Base-by-base conservation (phyloP, 2,113 vertebrate species). In the Uropsilus gracilis region DNA sequence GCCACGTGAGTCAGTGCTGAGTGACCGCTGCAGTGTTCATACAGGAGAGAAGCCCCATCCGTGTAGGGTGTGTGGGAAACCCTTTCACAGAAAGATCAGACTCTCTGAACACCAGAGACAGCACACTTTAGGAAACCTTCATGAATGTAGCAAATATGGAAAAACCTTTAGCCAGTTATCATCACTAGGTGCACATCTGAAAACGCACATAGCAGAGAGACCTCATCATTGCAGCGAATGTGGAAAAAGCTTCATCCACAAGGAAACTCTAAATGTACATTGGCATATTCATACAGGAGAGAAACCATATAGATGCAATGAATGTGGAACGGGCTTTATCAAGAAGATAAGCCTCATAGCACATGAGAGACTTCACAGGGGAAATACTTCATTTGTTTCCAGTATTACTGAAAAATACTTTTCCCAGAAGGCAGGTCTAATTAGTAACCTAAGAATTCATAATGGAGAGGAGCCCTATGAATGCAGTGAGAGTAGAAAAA, bases 321-420 rank as follows among this genome's bases (percentile, higher is more conserved):
- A 96, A 28, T 97, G 97, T 95, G 96, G 96, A 12, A 97, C 96
- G 85, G 84, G 72, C 12, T 97, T 97, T 50, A 93, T 72, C 59
- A 94, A 96, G 28, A 96, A 96, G 28, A 85, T 72, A 0, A 90
- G 88, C 12, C 95, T 97, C 22, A 93, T 66, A 0, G 91, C 81
- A 10, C 95, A 97, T 61, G 89, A 94, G 89, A 72, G 94, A 64
- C 86, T 92, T 90, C 96, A 93, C 80, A 97, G 94, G 1, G 96
- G 97, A 39, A 95, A 89, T 46, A 94, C 82, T 3, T 96, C 96
- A 1, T 97, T 95, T 24, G 69, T 93, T 20, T 97, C 94, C 30
- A 86, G 73, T 0, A 90, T 97, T 32, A 97, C 97, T 63, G 97
- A 96, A 46, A 97, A 97, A 57, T 78, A 85, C 37, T 97, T 83